Base-by-base conservation (phyloP, 2,888 invertebrate genomes). In the Lasioglossum lativentre region DNA sequence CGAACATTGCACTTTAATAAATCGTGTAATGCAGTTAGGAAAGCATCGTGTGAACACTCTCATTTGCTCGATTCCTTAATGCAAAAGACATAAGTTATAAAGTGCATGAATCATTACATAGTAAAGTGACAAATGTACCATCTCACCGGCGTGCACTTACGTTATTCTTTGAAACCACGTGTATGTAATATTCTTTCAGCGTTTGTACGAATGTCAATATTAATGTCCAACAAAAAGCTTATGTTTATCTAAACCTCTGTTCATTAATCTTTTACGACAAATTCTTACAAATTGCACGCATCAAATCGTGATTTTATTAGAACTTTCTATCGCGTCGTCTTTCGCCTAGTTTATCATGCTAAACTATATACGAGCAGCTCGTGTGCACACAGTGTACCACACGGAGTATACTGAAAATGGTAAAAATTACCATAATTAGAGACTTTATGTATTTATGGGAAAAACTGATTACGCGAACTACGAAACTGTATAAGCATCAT, bases 41-140 rank as follows among this genome's bases (percentile, higher is more conserved):
- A 56, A 56, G 56, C 56, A 56, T 56, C 56, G 56, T n/a, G n/a
- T n/a, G 56, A 56, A n/a, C 56, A 56, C 56, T 56, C 56, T 56
- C 56, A 56, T 56, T 56, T 56, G 56, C n/a, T 12, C n/a, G 56
- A 56, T n/a, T 56, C 56, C 56, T 12, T 56, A 56, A 56, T 56
- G 56, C 56, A 56, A 56, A 56, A 56, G 23, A 56, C 56, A 56
- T 56, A 56, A n/a, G n/a, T 56, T 56, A 56, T 12, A 56, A 56
- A 56, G 8, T n/a, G 70, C 70, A 38, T 70, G 70, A 70, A 30
- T 70, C 70, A 70, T 70, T 38, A 19, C 70, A 70, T 14, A 12
- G 56, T n/a, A 56, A 56, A 56, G 56, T 56, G 56, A 56, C 56
- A 56, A 56, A 56, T 56, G 56, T 56, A n/a, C 56, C 56, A 56